These are phyloP conservation scores for Gobio gobio DNA, from an alignment of 2,113 vertebrate species.

Conservation along the genomic window DNA sequence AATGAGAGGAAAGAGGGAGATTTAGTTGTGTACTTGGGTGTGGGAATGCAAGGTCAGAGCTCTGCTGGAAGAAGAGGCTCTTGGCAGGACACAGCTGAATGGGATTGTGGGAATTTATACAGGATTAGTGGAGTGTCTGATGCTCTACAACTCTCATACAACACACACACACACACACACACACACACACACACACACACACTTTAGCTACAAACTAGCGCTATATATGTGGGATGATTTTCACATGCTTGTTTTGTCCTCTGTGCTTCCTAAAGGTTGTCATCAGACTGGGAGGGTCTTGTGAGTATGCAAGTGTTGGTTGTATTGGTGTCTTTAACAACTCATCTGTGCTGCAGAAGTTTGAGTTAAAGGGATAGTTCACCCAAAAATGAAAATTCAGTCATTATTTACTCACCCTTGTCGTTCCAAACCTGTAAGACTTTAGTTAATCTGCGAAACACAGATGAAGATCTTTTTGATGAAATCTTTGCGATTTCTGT, in stretches of 20 bases:
- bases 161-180: constrained; percentile 1
- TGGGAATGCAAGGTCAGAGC: constrained; percentile 71
- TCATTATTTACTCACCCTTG: too few relatives aligned
- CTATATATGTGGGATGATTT: background rate
- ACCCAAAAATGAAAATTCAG: too few relatives aligned
- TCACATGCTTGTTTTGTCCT: background rate
- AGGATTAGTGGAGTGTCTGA: constrained; percentile 75
- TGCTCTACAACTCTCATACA: constrained; percentile 56
- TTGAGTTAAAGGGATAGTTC: background rate
- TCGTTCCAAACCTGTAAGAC: too few relatives aligned
- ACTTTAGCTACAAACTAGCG: background rate
- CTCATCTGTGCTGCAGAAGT: background rate
- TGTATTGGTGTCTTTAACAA: background rate
- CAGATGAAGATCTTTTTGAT: too few relatives aligned
- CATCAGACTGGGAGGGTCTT: background rate
- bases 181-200: background rate
- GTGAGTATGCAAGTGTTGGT: background rate
- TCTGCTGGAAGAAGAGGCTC: constrained; percentile 74
- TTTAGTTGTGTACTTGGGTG: constrained; percentile 55
- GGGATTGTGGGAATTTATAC: constrained; percentile 81
- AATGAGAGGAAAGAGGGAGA: constrained; percentile 53
- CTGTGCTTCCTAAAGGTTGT: background rate
- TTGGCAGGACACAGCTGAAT: constrained; percentile 76
- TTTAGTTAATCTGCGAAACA: too few relatives aligned
- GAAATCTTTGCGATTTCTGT: too few relatives aligned